A percentile compares a stretch with the other conserved stretches of the same genome.
Conservation (phyloP, 2,797 vertebrate species). For the Tokudaia muenninki region DNA sequence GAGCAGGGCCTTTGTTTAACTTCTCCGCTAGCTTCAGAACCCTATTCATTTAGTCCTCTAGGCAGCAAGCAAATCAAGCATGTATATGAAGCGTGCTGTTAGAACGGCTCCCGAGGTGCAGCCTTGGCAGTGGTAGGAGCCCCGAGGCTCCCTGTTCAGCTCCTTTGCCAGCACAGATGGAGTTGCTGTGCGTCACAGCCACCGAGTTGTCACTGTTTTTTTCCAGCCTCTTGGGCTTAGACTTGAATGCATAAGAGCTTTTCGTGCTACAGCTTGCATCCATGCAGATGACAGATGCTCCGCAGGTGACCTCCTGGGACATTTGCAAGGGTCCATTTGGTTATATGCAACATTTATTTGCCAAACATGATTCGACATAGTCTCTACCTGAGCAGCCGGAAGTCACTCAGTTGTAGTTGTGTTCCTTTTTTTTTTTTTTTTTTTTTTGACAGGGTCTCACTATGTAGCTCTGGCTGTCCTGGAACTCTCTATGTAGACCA, state of each 20-base stretch:
- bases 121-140: neutral
- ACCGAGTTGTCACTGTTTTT: neutral
- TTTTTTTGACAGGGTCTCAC: neutral
- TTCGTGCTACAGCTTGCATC: neutral
- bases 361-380: neutral
- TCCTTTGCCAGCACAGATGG: neutral
- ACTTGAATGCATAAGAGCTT: neutral
- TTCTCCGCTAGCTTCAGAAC: constrained; percentile 49
- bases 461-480: neutral
- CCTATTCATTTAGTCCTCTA: constrained; percentile 3
- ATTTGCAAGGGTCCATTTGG: neutral
- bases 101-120: neutral
- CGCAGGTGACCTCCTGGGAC: neutral
- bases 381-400: neutral
- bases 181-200: neutral
- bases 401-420: neutral
- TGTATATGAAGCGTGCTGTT: neutral
- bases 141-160: neutral
- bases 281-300: neutral
- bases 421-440: fast-evolving
- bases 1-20: neutral
- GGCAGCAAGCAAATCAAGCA: neutral
- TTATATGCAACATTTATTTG: neutral
- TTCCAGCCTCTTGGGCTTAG: neutral
- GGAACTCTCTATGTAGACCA: neutral